phyloP scores from a whole-genome alignment of 1,140 invertebrate genomes.

The Wiebesia pumilae region DNA sequence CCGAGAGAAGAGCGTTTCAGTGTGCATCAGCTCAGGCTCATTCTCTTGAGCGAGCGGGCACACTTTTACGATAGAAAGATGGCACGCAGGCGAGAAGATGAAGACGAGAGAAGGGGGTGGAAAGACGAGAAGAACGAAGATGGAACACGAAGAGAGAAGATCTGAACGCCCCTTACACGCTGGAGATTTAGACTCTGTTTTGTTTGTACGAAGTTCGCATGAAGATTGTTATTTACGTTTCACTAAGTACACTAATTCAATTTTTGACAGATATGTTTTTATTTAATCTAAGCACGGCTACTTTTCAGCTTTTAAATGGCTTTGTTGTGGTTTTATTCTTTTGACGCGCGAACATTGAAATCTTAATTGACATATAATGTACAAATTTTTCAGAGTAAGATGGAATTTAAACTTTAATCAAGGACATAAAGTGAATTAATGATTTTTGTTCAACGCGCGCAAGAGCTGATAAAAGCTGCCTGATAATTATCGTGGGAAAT shows the following conservation, averaged over 20 bases:
- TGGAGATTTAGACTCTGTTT: not conserved
- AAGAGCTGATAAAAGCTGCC: not conserved
- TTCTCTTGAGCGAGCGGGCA: not conserved
- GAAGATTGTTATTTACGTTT: not conserved
- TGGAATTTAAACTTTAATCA: too few species aligned
- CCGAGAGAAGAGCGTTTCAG: not conserved
- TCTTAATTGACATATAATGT: too few species aligned
- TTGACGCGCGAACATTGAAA: too few species aligned
- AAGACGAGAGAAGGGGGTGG: not conserved
- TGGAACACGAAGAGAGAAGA: not conserved
- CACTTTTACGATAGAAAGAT: conserved; percentile 43
- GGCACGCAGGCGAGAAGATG: conserved; percentile 29
- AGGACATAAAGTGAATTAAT: too few species aligned
- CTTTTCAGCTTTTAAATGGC: too few species aligned
- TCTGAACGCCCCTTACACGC: not conserved
- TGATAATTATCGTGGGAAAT: not conserved
- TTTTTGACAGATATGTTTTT: too few species aligned
- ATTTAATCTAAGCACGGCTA: too few species aligned
- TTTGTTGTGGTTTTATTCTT: too few species aligned
- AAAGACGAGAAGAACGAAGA: not conserved
- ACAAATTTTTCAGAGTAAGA: too few species aligned
- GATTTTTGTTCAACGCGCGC: too few species aligned
- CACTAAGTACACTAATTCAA: too few species aligned
- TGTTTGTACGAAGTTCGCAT: not conserved
- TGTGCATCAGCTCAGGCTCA: conserved; percentile 10